Evolutionary conservation across 2,113 vertebrate genomes (phyloP).

Genomic region (Dendropsophus ebraccatus): DNA sequence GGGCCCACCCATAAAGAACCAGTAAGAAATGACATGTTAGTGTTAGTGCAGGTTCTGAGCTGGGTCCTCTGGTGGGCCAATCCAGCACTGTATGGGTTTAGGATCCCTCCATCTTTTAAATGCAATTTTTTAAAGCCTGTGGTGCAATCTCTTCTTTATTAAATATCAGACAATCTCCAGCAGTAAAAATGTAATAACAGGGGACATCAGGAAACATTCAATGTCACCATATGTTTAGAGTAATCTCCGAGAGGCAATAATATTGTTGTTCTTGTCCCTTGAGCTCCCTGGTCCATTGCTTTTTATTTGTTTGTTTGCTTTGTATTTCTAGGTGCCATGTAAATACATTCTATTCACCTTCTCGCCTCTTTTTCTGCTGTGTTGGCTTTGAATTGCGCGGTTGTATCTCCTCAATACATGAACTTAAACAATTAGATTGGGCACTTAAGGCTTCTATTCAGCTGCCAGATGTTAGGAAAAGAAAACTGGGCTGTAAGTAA

Average conservation of each 20-base stretch:
- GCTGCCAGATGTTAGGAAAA: slow-evolving; percentile 8
- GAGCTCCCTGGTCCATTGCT: background rate
- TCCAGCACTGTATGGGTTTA: no score
- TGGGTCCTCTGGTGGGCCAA: no score
- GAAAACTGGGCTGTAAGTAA: background rate
- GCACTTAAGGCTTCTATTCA: background rate
- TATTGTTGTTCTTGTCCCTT: no score
- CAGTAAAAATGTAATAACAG: background rate
- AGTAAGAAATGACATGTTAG: no score
- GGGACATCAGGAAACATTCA: background rate
- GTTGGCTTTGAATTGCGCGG: background rate
- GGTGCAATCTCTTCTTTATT: no score
- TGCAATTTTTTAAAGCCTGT: no score
- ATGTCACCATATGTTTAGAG: background rate
- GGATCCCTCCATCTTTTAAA: no score
- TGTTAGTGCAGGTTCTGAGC: no score
- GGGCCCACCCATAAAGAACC: no score
- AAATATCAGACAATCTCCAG: no score
- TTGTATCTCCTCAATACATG: background rate
- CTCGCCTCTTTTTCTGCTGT: background rate
- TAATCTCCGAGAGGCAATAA: no score
- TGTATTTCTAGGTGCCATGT: background rate
- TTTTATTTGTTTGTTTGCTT: background rate
- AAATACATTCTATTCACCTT: background rate
- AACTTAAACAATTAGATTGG: background rate